Evolutionary conservation across 2,113 vertebrate genomes (phyloP), one percentile per base, ranked within the genome.

Genomic region (Leuciscus idus): DNA sequence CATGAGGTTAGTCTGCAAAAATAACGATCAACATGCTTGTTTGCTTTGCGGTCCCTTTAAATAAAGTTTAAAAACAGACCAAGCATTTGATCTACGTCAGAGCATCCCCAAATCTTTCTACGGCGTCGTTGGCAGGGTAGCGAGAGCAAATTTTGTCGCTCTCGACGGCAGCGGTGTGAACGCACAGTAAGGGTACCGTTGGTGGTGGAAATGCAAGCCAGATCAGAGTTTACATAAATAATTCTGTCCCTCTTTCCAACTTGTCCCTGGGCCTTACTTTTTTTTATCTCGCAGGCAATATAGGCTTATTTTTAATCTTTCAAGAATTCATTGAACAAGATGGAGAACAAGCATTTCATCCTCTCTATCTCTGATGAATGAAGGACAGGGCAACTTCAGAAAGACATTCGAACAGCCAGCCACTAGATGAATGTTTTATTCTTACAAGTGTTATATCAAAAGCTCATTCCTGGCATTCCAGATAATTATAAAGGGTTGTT

Each of bases 401-500:
- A 80, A 62, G 36, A 26, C 79, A 79, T 75, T 75, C 50, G n/a
- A 50, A 75, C n/a, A 75, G 73, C 23, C 73, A 75, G n/a, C 43
- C 73, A 64, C 23, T 30, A 21, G 59, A 66, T 81, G 4, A 66
- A 48, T 66, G 59, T 81, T 81, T 81, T 64, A 28, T 61, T 19
- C 59, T 21, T 12, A 81, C 79, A 30, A 19, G n/a, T 48, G n/a
- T 66, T 21, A 30, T 46, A 46, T 81, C 39, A 81, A 48, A n/a
- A 81, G 59, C 59, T 28, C 43, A 50, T 66, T 43, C 15, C 30
- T 81, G 13, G 59, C 8, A 62, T 64, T 64, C 59, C 39, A 64
- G 78, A 48, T 81, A 59, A 81, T 81, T 48, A 64, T 64, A 48
- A 81, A 81, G 39, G 39, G n/a, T 48, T 81, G 39, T 30, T 9